Base-by-base conservation (phyloP, 2,888 invertebrate genomes). In the Charanyca ferruginea region DNA sequence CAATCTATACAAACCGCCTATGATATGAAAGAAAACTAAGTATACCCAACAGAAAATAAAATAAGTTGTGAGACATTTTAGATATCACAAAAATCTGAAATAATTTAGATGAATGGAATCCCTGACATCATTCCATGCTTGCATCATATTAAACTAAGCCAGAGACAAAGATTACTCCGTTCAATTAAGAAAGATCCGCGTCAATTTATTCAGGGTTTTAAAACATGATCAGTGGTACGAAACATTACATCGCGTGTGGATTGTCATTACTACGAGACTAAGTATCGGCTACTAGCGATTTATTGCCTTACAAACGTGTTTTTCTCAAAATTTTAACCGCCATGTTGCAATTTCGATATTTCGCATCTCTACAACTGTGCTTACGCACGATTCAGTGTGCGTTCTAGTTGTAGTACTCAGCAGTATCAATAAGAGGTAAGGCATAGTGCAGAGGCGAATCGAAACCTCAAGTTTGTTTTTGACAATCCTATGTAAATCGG, bases 161-260 rank as follows among this genome's bases (percentile, higher is more conserved):
- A 42, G 28, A 49, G 41, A 28, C 63, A 55, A 69, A 58, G 47
- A 59, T 70, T 71, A 71, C 61, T 68, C 32, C 2, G 18, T 79
- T 79, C 62, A 79, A 78, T 79, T 74, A 66, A 66, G 64, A 64
- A 55, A 35, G 49, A 58, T 59, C 67, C 28, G 54, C 54, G 55
- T 62, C 59, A 79, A 79, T 71, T 53, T 64, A 58, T 64, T 58
- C 57, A 53, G 7, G 65, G 66, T 61, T 66, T 65, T 66, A 41
- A 72, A 67, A 68, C 58, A 58, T 53, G 53, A 63, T 64, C 59
- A 79, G 51, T 63, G 32, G 61, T 59, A 64, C 62, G 51, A 57
- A 55, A 68, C 59, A 60, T 32, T 28, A 49, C 41, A 65, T 82
- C 72, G 79, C 82, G 80, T 79, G 82, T 65, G 45, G 13, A n/a